Evolutionary conservation across 2,113 vertebrate species (phyloP).

Genomic region (Toxotes chatareus): DNA sequence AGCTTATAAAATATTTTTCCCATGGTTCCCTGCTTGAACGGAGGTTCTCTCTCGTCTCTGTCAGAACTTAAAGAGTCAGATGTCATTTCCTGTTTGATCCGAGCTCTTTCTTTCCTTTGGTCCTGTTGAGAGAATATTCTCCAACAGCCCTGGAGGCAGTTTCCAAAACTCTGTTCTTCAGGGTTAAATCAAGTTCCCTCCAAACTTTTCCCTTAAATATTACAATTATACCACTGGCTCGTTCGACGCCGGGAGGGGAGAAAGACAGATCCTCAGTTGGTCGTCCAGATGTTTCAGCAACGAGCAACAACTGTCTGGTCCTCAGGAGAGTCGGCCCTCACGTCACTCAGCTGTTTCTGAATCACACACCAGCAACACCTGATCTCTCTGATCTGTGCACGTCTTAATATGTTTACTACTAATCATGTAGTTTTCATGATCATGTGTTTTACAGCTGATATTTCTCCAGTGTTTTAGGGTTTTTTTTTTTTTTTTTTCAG

Average conservation of each 20-base stretch:
- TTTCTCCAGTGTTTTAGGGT: not conserved
- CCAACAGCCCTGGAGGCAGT: constrained; percentile 57
- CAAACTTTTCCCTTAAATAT: constrained; percentile 75
- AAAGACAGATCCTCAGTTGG: constrained; percentile 64
- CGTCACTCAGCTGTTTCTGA: constrained; percentile 53
- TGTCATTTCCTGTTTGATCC: constrained; percentile 59
- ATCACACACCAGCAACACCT: constrained; percentile 30
- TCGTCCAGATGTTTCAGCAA: constrained; percentile 79
- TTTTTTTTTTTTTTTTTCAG: too few species aligned
- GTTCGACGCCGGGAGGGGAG: constrained; percentile 26
- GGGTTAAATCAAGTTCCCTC: constrained; percentile 78
- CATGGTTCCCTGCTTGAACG: constrained; percentile 9
- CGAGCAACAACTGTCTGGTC: constrained; percentile 78
- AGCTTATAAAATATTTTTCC: constrained; percentile 11
- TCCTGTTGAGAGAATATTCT: constrained; percentile 42
- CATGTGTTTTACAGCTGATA: not conserved
- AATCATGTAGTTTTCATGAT: not conserved
- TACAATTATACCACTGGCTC: constrained; percentile 55
- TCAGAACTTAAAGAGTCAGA: constrained; percentile 57
- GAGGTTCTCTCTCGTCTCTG: constrained; percentile 7
- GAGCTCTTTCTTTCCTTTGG: not conserved
- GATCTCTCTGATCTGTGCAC: constrained; percentile 10
- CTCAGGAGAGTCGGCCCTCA: constrained; percentile 46
- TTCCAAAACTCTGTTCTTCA: constrained; percentile 66
- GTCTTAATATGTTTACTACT: not conserved